A percentile compares a stretch with the other conserved stretches of the same genome.
Evolutionary conservation across 2,113 vertebrate genomes (phyloP).

Genomic region (Halichoerus grypus): DNA sequence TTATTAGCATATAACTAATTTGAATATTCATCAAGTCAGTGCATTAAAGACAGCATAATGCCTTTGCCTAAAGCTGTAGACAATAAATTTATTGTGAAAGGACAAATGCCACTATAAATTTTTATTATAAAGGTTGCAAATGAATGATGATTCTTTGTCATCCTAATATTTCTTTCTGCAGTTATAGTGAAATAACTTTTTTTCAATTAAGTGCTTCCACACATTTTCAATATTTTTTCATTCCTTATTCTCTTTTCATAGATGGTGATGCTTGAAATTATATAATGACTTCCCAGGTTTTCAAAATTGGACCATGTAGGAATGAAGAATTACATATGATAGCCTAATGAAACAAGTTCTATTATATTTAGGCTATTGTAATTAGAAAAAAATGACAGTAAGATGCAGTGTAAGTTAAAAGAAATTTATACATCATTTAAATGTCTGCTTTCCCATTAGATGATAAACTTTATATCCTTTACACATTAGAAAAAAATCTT

Average conservation of each 20-base stretch:
- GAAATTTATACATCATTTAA: constrained; percentile 53
- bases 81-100: constrained; percentile 55
- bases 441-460: background rate
- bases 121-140: constrained; percentile 53
- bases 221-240: constrained; percentile 63
- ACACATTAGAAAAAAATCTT: constrained; percentile 34
- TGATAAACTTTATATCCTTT: constrained; percentile 40
- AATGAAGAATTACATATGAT: constrained; percentile 58
- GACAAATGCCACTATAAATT: constrained; percentile 39
- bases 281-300: constrained; percentile 62
- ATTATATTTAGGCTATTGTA: constrained; percentile 58
- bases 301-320: constrained; percentile 50
- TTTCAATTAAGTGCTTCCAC: constrained; percentile 40
- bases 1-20: constrained; percentile 26
- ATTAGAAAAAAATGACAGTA: constrained; percentile 34
- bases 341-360: constrained; percentile 63
- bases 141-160: constrained; percentile 49
- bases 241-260: constrained; percentile 62
- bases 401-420: constrained; percentile 56
- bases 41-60: constrained; percentile 35
- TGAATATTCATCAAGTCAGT: constrained; percentile 54
- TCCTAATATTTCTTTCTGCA: constrained; percentile 48
- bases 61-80: constrained; percentile 40
- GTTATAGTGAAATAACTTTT: constrained; percentile 51
- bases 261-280: constrained; percentile 68